Conservation (phyloP, 1,140 invertebrate genomes). For the Drosophila sproati region DNA sequence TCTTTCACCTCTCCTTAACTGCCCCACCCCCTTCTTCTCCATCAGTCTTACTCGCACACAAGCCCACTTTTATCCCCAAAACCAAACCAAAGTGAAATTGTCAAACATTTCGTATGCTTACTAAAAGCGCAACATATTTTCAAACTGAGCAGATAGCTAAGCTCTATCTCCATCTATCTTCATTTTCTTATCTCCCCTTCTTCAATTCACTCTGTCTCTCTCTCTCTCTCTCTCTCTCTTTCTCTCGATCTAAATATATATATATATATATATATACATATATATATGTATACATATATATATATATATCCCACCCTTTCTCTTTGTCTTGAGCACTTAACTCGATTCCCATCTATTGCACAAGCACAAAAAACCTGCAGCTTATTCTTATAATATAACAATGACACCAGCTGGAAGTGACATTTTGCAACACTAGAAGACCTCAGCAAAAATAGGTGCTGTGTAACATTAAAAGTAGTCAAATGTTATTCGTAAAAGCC, state of each 20-base stretch:
- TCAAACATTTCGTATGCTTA: conserved; percentile 17
- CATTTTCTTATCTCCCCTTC: background rate
- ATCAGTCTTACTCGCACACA: background rate
- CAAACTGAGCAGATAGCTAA: background rate
- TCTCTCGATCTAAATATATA: conserved; percentile 1
- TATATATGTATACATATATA: background rate
- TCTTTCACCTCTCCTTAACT: conserved; percentile 3
- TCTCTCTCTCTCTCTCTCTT: conserved; percentile 18
- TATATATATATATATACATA: background rate
- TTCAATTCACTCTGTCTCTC: conserved; percentile 17
- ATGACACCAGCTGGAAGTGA: conserved; percentile 15
- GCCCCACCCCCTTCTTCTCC: conserved; percentile 1
- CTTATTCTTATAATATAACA: background rate
- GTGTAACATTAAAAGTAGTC: background rate
- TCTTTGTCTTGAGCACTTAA: conserved; percentile 32
- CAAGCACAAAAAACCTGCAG: conserved; percentile 23
- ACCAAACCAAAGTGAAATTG: background rate
- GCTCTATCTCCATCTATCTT: conserved; percentile 14
- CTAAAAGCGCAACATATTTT: background rate
- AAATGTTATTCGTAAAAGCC: background rate
- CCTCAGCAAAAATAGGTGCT: background rate
- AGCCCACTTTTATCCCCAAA: background rate
- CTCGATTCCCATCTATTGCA: conserved; percentile 39
- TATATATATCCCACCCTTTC: background rate
- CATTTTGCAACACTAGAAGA: background rate